phyloP scores from a whole-genome alignment of 1,140 invertebrate species.

The Aphelenchoides avenae region DNA sequence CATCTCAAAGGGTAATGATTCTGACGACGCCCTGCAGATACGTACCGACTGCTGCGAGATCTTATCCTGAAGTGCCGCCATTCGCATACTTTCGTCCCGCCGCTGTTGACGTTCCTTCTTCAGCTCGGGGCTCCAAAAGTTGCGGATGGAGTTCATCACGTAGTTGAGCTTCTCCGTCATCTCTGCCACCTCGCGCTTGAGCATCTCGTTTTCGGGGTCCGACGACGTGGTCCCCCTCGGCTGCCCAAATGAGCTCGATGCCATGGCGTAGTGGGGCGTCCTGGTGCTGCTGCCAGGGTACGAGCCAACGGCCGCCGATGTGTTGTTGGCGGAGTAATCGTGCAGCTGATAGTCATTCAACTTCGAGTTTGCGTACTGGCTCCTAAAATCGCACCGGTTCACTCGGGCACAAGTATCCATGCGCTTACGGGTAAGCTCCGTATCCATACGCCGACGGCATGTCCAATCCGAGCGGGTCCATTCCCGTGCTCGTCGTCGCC shows the following conservation, averaged over 20 bases:
- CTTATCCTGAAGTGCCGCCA: slow-evolving; percentile 18
- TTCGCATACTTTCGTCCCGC: slow-evolving; percentile 83
- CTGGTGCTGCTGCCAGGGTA: too few species aligned
- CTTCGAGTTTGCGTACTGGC: background rate
- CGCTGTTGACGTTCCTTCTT: slow-evolving; percentile 92
- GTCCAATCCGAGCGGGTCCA: too few species aligned
- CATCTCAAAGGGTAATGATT: background rate
- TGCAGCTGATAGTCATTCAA: background rate
- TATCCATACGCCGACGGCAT: too few species aligned
- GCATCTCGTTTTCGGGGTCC: slow-evolving; percentile 42
- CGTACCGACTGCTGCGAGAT: slow-evolving; percentile 24
- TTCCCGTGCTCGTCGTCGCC: too few species aligned
- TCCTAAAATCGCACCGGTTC: too few species aligned
- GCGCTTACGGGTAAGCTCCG: too few species aligned
- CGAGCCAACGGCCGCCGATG: background rate
- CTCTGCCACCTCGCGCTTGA: slow-evolving; percentile 90
- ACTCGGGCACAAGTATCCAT: too few species aligned
- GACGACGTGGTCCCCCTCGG: background rate
- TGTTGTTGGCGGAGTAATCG: background rate
- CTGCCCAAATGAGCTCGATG: background rate
- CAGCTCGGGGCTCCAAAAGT: slow-evolving; percentile 97
- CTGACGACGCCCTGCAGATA: background rate
- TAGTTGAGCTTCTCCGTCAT: slow-evolving; percentile 96
- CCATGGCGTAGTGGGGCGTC: background rate
- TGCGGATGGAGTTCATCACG: slow-evolving; percentile 98